phyloP scores from a whole-genome alignment of 2,888 invertebrate species.

The Trypoxylon attenuatum region DNA sequence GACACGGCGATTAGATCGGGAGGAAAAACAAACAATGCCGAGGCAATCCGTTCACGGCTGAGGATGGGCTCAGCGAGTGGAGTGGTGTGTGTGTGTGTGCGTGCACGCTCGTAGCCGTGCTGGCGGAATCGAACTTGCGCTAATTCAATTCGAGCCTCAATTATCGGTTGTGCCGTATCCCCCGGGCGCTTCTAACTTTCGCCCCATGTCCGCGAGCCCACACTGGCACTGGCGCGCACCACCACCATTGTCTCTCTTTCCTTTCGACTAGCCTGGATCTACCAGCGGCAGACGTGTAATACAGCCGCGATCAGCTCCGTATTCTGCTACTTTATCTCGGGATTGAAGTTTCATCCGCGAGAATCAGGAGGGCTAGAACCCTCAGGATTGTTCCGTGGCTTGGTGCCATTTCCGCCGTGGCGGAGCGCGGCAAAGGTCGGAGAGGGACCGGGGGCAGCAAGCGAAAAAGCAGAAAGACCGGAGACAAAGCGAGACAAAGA shows the following conservation, averaged over 20 bases:
- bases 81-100: no score
- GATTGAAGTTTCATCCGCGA: conserved; percentile 54
- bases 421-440: no score
- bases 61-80: no score
- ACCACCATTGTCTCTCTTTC: neutral
- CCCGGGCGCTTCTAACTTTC: conserved; percentile 55
- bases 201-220: conserved; percentile 19
- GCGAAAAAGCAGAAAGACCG: neutral
- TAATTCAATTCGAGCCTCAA: conserved; percentile 64
- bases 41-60: no score
- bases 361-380: conserved; percentile 34
- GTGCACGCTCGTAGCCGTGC: no score
- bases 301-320: conserved; percentile 29
- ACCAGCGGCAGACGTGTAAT: conserved; percentile 28
- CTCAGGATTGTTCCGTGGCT: conserved; percentile 31
- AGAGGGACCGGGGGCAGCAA: neutral
- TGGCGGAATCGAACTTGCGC: conserved; percentile 52
- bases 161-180: conserved; percentile 59
- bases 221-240: conserved; percentile 3
- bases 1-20: no score
- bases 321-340: conserved; percentile 48
- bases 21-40: no score
- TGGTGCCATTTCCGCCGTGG: conserved; percentile 7
- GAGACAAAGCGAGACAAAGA: conserved; percentile 11
- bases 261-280: neutral